Conservation (phyloP, 2,797 vertebrate genomes). For the Prionace glauca region DNA sequence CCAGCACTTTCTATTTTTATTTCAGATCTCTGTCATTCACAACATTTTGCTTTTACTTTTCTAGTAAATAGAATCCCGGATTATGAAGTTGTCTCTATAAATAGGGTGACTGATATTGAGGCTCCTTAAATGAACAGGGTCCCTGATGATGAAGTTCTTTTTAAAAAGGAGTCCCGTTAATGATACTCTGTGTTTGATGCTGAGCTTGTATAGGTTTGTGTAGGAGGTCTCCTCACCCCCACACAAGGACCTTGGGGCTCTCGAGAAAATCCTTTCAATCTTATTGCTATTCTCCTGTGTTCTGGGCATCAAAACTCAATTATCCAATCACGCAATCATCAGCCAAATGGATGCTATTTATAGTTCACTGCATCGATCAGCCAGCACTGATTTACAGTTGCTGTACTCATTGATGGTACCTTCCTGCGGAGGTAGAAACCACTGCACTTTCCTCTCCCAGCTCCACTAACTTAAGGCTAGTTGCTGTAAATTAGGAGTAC, state of each 20-base stretch:
- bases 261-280: conserved; percentile 24
- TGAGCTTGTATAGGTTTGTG: background rate
- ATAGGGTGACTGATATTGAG: background rate
- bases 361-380: conserved; percentile 16
- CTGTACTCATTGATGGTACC: background rate
- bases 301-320: conserved; percentile 18
- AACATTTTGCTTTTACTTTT: too few relatives aligned
- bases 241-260: background rate
- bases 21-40: too few relatives aligned
- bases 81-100: background rate
- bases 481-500: background rate
- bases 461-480: background rate
- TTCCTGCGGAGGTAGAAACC: background rate
- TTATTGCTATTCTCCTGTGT: background rate
- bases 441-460: background rate
- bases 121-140: background rate
- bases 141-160: background rate
- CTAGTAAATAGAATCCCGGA: background rate
- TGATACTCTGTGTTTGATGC: background rate
- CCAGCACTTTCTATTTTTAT: too few relatives aligned
- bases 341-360: conserved; percentile 32
- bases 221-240: background rate
- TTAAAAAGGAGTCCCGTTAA: background rate
- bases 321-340: background rate
- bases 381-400: background rate